These are phyloP conservation scores for Myopa tessellatipennis DNA, from an alignment of 2,888 invertebrate species.

Conservation along the genomic window DNA sequence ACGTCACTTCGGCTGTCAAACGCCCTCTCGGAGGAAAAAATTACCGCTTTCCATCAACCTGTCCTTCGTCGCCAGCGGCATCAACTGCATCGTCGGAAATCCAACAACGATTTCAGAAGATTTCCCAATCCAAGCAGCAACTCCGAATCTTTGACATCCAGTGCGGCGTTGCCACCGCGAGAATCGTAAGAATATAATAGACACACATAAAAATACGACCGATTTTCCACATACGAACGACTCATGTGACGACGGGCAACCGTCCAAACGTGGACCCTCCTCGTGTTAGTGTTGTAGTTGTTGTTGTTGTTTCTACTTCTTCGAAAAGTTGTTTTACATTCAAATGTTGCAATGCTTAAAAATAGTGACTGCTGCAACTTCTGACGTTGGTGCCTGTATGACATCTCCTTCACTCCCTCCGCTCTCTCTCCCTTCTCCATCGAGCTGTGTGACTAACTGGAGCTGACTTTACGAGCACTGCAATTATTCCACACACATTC, in stretches of 20 bases:
- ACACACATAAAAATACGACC: not conserved
- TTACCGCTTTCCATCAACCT: too few species aligned
- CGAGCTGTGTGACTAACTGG: not conserved
- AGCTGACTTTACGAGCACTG: slow-evolving; percentile 10
- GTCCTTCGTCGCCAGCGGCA: not conserved
- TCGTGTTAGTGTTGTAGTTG: too few species aligned
- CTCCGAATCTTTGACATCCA: not conserved
- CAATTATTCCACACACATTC: slow-evolving; percentile 29
- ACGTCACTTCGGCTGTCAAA: not conserved
- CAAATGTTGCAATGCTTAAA: too few species aligned
- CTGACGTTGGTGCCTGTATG: too few species aligned
- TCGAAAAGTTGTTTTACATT: too few species aligned
- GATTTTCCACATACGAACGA: not conserved
- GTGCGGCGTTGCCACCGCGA: slow-evolving; percentile 16
- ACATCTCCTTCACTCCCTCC: not conserved
- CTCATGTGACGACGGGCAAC: not conserved
- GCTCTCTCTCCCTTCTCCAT: not conserved
- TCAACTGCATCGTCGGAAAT: not conserved
- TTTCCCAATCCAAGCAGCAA: not conserved
- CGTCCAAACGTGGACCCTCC: too few species aligned
- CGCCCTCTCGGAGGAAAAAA: not conserved
- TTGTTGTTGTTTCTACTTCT: too few species aligned
- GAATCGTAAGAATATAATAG: not conserved
- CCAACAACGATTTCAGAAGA: not conserved
- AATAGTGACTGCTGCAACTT: too few species aligned